Evolutionary conservation across 64 coral and sea anemone genomes (phyloP).

Genomic region (Acropora yongei): DNA sequence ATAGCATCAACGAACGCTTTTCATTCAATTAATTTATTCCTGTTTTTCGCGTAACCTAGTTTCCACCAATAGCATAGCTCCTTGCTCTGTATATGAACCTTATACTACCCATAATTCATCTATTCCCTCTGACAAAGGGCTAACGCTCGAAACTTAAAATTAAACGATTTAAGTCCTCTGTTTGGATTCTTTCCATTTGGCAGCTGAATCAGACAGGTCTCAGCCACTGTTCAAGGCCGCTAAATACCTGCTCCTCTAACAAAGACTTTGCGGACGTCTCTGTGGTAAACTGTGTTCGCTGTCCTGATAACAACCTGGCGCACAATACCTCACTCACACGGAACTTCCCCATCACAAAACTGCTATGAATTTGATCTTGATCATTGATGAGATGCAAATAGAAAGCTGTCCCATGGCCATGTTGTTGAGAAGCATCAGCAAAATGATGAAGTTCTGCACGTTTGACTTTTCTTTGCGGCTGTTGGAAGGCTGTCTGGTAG

Average conservation of each 20-base stretch:
- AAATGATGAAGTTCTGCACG: slow-evolving; percentile 48
- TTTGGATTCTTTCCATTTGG: too few relatives aligned
- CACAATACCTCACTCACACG: slow-evolving; percentile 51
- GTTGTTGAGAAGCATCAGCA: slow-evolving; percentile 34
- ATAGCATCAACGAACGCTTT: too few relatives aligned
- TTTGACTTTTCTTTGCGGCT: slow-evolving; percentile 32
- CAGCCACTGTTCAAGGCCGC: too few relatives aligned
- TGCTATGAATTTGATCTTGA: slow-evolving; percentile 19
- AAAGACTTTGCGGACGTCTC: slow-evolving; percentile 64
- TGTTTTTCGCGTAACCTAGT: too few relatives aligned
- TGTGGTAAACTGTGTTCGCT: slow-evolving; percentile 38
- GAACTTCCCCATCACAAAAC: slow-evolving; percentile 42
- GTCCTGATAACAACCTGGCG: slow-evolving; percentile 59
- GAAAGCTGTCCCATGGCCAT: slow-evolving; percentile 36
- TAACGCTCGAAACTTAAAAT: too few relatives aligned
- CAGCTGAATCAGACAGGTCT: too few relatives aligned
- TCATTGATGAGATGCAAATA: slow-evolving; percentile 36
- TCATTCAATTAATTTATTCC: too few relatives aligned
- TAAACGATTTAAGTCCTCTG: too few relatives aligned
- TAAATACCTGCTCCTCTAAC: slow-evolving; percentile 18
- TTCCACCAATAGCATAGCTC: too few relatives aligned
- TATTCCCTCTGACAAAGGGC: too few relatives aligned
- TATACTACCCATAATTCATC: too few relatives aligned
- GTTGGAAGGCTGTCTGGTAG: slow-evolving; percentile 65
- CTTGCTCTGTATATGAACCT: too few relatives aligned